Conservation (phyloP, 2,888 invertebrate species). For the Cataglyphis cursor region DNA sequence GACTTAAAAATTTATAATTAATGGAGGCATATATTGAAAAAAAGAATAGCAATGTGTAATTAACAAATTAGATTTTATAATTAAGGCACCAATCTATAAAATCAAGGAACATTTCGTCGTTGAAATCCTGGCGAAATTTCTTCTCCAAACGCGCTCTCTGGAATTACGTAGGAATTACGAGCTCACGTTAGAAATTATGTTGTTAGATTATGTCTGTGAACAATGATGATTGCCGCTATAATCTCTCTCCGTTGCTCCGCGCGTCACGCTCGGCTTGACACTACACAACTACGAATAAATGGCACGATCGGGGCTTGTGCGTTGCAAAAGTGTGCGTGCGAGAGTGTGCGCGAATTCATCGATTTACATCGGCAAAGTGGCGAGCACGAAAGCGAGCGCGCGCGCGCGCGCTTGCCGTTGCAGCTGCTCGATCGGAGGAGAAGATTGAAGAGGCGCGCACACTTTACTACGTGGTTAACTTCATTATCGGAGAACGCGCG, state of each 20-base stretch:
- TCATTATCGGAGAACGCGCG: slow-evolving; percentile 55
- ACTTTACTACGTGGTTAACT: slow-evolving; percentile 57
- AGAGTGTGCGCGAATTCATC: slow-evolving; percentile 49
- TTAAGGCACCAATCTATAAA: not conserved
- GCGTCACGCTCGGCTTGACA: slow-evolving; percentile 55
- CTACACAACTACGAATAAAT: slow-evolving; percentile 39
- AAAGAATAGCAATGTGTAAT: not conserved
- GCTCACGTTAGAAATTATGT: slow-evolving; percentile 43
- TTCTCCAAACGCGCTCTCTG: slow-evolving; percentile 5
- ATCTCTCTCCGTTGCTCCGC: slow-evolving; percentile 37
- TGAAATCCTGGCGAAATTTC: not conserved
- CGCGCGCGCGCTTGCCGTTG: slow-evolving; percentile 7
- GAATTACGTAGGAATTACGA: slow-evolving; percentile 24
- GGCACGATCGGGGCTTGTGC: slow-evolving; percentile 9
- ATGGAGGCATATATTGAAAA: no score
- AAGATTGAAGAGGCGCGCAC: slow-evolving; percentile 56
- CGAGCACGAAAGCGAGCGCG: slow-evolving; percentile 51
- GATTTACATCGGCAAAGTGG: slow-evolving; percentile 57
- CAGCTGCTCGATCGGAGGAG: slow-evolving; percentile 57
- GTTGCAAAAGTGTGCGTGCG: slow-evolving; percentile 35
- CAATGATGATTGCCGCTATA: slow-evolving; percentile 57
- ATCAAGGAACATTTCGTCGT: not conserved
- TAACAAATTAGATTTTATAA: not conserved
- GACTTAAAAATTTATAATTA: not conserved
- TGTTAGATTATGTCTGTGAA: slow-evolving; percentile 53